Conservation (phyloP, 2,797 vertebrate species). For the Syngnathus rostellatus region DNA sequence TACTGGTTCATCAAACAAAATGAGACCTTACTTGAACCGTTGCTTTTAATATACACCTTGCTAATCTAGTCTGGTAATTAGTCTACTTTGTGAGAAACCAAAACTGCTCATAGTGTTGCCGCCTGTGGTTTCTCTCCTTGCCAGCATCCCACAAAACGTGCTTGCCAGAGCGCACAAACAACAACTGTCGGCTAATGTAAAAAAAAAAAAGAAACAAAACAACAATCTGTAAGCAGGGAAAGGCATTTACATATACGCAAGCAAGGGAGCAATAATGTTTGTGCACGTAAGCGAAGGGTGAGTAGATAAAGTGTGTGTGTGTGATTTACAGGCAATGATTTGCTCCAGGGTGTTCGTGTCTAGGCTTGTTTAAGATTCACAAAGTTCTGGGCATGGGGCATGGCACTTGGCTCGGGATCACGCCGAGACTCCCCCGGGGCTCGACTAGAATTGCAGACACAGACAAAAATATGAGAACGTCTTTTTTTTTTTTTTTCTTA, state of each 20-base stretch:
- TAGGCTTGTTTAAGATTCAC: conserved; percentile 58
- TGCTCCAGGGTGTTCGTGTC: conserved; percentile 56
- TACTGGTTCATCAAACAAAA: neutral
- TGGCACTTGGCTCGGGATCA: conserved; percentile 48
- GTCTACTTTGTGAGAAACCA: conserved; percentile 39
- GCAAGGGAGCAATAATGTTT: neutral
- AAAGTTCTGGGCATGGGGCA: conserved; percentile 30
- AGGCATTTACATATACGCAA: conserved; percentile 1
- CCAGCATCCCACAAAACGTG: conserved; percentile 34
- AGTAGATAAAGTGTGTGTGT: conserved; percentile 39
- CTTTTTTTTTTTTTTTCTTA: conserved; percentile 37
- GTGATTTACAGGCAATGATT: conserved; percentile 51
- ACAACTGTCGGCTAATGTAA: conserved; percentile 39
- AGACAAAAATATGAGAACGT: conserved; percentile 43
- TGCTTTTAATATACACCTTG: neutral
- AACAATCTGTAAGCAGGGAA: conserved; percentile 27
- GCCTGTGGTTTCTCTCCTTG: conserved; percentile 34
- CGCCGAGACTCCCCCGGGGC: conserved; percentile 48
- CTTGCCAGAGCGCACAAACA: conserved; percentile 29
- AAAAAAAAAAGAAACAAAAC: conserved; percentile 4
- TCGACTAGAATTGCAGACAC: conserved; percentile 50
- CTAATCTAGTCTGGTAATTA: conserved; percentile 51
- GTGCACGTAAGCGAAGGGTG: conserved; percentile 19
- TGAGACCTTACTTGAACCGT: neutral
- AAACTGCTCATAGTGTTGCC: conserved; percentile 51